Evolutionary conservation across 1,140 invertebrate genomes (phyloP), one percentile per base, ranked within the genome.

Genomic region (Saccostrea glomerata): DNA sequence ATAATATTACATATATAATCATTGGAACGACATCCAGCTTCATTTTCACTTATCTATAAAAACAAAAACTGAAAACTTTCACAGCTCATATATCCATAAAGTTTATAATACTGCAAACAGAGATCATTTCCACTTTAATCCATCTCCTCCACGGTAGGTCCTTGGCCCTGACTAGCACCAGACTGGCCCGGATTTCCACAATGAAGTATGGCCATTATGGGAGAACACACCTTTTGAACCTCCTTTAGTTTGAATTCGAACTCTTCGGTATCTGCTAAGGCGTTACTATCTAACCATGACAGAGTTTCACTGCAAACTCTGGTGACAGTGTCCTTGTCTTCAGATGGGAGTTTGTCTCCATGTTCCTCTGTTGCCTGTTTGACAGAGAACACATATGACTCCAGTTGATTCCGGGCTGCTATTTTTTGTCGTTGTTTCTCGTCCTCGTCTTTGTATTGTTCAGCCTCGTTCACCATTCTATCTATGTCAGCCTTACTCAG

Each of bases 361-460:
- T 97, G 96, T 96, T 96, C 97, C 90, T 96, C 90, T 9, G 96
- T 97, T 20, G 98, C 98, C 86, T 97, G 97, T 96, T 98, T 98
- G 94, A 98, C 98, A 92, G 97, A 97, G 96, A 99, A 99, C 2
- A 92, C 66, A 60, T 92, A 92, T 25, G 89, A 83, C 88, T 93
- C 92, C 73, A 92, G 84, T 55, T 90, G 83, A 82, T 92, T 99
- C 98, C 96, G 98, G 98, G 97, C 96, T 87, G 96, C 96, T 83
- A 99, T 96, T 66, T 96, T 96, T 91, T 97, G 97, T 95, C 97
- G 98, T 90, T 99, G 96, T 93, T 98, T 98, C 54, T 98, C 98
- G 84, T 95, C 95, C 70, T 95, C 95, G 23, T 94, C 94, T 87
- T 92, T 95, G 90, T 96, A 96, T 93, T 93, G 95, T 94, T 95